Evolutionary conservation across 2,888 invertebrate species (phyloP), one percentile per base, ranked within the genome.

Genomic region (Thelaira solivaga): DNA sequence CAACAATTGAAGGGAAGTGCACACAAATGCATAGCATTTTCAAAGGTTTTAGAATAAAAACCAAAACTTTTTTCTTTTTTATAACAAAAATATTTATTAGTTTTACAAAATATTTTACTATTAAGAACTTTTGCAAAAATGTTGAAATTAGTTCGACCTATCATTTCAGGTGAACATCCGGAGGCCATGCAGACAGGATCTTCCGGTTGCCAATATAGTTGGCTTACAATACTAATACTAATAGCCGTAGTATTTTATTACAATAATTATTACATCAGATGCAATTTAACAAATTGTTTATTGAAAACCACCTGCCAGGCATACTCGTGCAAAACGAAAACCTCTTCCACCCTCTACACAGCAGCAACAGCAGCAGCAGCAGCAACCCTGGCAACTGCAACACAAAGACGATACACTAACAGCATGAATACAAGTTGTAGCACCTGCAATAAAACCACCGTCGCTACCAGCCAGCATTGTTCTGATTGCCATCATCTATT

Each of bases 121-220:
- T 76, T 81, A 81, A 82, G 81, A 81, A 87, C 86, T 84, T 85
- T 78, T 83, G 83, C 87, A 89, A 88, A 86, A 86, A 85, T 87
- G 85, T 88, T 89, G 85, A 88, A 87, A 88, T 87, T 86, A 89
- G 88, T 89, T 86, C 88, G 89, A 84, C 87, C 89, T 83, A 88
- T 89, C 83, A 88, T 89, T 89, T 88, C 89, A 89, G 89, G 89
- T 88, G 89, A 89, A 89, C 89, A 89, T 86, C 89, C 89, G 81
- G 89, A 89, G 84, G 89, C 89, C 76, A 89, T 89, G 89, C 89
- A 89, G 87, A 89, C 89, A 80, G 89, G 89, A 80, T 88, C 89
- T 83, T 88, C 89, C 82, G 89, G 89, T 64, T 89, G 89, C 83
- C 87, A 86, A 83, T 87, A 88, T 82, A 89, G 86, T 85, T 89